Base-by-base conservation (phyloP, 2,797 vertebrate genomes). In the Xenopus petersii region DNA sequence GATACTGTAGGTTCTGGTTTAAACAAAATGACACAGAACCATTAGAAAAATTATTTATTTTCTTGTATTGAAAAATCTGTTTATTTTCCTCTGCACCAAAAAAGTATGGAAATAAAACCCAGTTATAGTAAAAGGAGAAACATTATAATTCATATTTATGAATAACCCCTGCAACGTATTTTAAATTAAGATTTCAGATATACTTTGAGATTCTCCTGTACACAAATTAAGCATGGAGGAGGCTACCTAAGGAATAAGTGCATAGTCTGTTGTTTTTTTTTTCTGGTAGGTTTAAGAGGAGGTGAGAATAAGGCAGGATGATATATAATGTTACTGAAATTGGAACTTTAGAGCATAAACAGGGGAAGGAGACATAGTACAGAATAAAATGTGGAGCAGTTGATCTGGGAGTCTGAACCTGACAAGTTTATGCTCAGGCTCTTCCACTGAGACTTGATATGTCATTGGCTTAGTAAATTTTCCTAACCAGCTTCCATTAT, bases 401-500 rank as follows among this genome's bases (percentile, higher is more conserved):
- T 79, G 71, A 79, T 79, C 71, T 70, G 76, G 71, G 76, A 79
- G 66, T 61, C 62, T 65, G 67, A 46, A 49, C 61, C 46, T 79
- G 76, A 79, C 76, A 79, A 63, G 71, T 79, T 79, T 79, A 79
- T 79, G 76, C 68, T 74, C 71, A 70, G 61, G 21, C 30, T 69
- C 68, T 73, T 74, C 76, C 73, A 51, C 66, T 65, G 76, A 79
- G 76, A 70, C 71, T 73, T 74, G 67, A 71, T 64, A 69, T 78
- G 70, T 78, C 75, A 78, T 79, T 70, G 76, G 76, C 66, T 69
- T 79, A 74, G 76, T 79, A 79, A 74, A 74, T 74, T 79, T 79
- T 73, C 71, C 67, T 79, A 79, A 79, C 71, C 71, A 79, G 67
- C 71, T 70, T 65, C 76, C 36, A 65, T 78, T 78, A 68, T 73